Percentiles rank a stretch among this genome's conserved stretches.
These are phyloP conservation scores for Amitus sp. DNA, from an alignment of 2,888 invertebrate genomes.

Conservation along the genomic window DNA sequence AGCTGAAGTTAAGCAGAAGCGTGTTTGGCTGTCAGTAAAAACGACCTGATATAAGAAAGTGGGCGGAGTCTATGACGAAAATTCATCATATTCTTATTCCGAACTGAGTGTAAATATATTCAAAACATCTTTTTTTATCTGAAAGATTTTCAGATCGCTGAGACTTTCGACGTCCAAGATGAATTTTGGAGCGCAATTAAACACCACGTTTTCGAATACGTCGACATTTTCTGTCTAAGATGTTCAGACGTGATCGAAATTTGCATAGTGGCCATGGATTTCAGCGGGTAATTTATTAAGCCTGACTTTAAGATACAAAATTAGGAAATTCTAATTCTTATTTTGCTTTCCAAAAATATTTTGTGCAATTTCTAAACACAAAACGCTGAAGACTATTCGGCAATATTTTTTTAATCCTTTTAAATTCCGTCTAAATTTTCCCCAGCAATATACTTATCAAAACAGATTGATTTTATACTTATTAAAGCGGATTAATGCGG, in stretches of 20 bases:
- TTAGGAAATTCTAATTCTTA: background rate
- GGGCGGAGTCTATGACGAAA: background rate
- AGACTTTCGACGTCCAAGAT: constrained; percentile 30
- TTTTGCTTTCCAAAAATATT: background rate
- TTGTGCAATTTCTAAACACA: no score
- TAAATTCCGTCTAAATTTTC: no score
- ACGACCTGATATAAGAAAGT: background rate
- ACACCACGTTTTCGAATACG: constrained; percentile 68
- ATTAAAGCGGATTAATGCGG: no score
- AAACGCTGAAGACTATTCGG: no score
- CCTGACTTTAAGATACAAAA: no score
- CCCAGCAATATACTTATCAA: no score
- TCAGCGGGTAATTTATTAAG: constrained; percentile 62
- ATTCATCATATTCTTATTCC: no score
- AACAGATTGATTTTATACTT: no score
- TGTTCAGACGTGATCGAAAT: constrained; percentile 70
- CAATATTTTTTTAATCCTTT: no score
- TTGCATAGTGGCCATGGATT: constrained; percentile 69
- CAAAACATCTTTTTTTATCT: background rate
- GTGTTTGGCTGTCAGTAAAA: no score
- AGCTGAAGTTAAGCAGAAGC: no score
- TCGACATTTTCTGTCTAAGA: constrained; percentile 69
- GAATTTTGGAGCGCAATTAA: constrained; percentile 67
- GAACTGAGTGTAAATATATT: background rate
- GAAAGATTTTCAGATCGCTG: constrained; percentile 34